phyloP scores from a whole-genome alignment of 2,888 invertebrate species.

The Tortricodes alternella region DNA sequence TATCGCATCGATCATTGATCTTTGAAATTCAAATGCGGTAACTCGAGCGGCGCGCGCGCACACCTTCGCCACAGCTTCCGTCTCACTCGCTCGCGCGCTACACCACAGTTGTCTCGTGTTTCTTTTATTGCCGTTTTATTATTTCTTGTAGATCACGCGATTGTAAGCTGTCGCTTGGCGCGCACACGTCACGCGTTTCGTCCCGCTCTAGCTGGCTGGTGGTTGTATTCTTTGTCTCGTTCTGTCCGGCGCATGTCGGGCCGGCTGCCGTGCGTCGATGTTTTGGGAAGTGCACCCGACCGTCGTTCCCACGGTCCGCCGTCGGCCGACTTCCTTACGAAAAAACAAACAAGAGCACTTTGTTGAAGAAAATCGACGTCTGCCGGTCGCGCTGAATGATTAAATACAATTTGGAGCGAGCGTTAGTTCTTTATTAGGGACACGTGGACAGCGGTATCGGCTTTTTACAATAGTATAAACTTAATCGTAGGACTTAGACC shows the following conservation, averaged over 20 bases:
- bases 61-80: conserved; percentile 60
- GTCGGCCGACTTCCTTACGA: conserved; percentile 82
- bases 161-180: conserved; percentile 81
- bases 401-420: conserved; percentile 81
- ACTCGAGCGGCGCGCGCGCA: conserved; percentile 78
- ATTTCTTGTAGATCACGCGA: conserved; percentile 83
- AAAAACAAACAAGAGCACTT: conserved; percentile 83
- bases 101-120: conserved; percentile 75
- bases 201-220: conserved; percentile 45
- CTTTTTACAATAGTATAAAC: no score
- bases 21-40: conserved; percentile 79
- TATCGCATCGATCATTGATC: conserved; percentile 81
- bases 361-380: conserved; percentile 83
- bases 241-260: conserved; percentile 72
- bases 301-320: conserved; percentile 83
- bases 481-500: no score
- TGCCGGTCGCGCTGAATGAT: conserved; percentile 81
- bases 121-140: conserved; percentile 83
- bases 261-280: conserved; percentile 81
- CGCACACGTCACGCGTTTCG: conserved; percentile 74
- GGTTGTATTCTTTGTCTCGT: conserved; percentile 49
- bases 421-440: conserved; percentile 75
- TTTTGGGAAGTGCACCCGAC: conserved; percentile 84
- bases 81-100: conserved; percentile 69
- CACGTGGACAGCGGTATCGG: conserved; percentile 63